Evolutionary conservation across 2,797 vertebrate genomes (phyloP), one percentile per base, ranked within the genome.

Genomic region (Protonibea diacanthus): DNA sequence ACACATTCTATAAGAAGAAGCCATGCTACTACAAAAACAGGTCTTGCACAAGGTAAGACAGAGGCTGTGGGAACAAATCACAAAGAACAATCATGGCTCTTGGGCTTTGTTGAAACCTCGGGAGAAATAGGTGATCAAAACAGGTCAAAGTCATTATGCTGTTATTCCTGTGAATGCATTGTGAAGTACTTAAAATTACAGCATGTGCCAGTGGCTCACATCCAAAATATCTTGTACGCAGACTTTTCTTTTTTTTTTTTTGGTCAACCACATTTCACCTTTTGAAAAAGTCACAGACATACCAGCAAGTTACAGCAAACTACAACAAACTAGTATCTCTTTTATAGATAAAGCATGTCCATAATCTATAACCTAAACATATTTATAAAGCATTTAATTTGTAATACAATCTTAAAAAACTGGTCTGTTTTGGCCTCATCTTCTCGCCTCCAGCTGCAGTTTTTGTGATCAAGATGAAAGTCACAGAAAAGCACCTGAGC

Each of bases 81-180:
- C 27, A 5, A 59, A 21, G 4, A 49, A 42, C 53, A 58, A n/a
- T 13, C 1, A 20, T 11, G 2, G 3, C 0, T 20, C 58, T 53
- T 38, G 33, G 20, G 20, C 20, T 60, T 57, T 55, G 11, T 51
- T 47, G 44, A 62, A 59, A 52, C 3, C 45, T n/a, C 38, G 20
- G 55, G 55, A 78, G 49, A 57, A 49, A 17, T 58, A 21, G 33
- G 38, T 52, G 21, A 40, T 40, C 47, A 49, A 70, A 79, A 67
- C 63, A 79, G 76, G 69, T 52, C 45, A 65, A 42, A 72, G 80
- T 53, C 73, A 62, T 74, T 47, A 61, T 38, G 51, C 49, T 48
- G 48, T 45, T 68, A 51, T 79, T 67, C 49, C 29, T 38, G 21
- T 59, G 57, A 57, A 67, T 56, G 40, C 20, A 62, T 23, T 40